Evolutionary conservation across 2,888 invertebrate genomes (phyloP).

Genomic region (Zaprionus obscuricornis): DNA sequence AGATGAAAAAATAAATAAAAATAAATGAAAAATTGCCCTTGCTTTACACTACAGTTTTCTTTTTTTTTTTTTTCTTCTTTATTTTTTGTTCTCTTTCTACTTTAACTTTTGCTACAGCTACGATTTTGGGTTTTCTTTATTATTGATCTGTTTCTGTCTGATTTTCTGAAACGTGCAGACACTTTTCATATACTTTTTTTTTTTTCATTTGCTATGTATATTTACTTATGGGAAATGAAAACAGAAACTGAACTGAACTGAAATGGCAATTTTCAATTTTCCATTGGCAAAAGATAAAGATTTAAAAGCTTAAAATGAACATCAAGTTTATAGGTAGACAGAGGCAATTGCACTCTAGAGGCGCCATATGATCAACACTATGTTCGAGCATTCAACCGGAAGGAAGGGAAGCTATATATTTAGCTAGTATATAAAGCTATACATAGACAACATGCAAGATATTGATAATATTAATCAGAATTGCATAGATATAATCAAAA

Average conservation of each 20-base stretch:
- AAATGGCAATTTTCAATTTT: slow-evolving; percentile 14
- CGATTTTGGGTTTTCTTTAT: too few species aligned
- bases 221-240: slow-evolving; percentile 63
- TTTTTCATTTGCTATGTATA: slow-evolving; percentile 59
- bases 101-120: too few species aligned
- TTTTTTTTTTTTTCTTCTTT: slow-evolving; percentile 1
- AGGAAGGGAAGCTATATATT: too few species aligned
- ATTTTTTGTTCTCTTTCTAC: too few species aligned
- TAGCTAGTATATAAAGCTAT: too few species aligned
- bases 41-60: slow-evolving; percentile 31
- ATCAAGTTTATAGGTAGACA: slow-evolving; percentile 21
- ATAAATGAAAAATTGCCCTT: slow-evolving; percentile 32
- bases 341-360: too few species aligned
- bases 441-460: too few species aligned
- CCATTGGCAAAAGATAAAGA: slow-evolving; percentile 58
- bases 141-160: slow-evolving; percentile 39
- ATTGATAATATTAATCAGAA: too few species aligned
- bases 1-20: slow-evolving; percentile 31
- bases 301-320: slow-evolving; percentile 48
- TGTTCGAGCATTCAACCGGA: neutral
- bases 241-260: slow-evolving; percentile 55
- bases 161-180: slow-evolving; percentile 27
- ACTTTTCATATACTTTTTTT: slow-evolving; percentile 19
- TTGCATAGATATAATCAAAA: too few species aligned
- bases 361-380: slow-evolving; percentile 23